A percentile compares a stretch with the other conserved stretches of the same genome.
Conservation (phyloP, 2,888 invertebrate genomes). For the Drosophila paramelanica region DNA sequence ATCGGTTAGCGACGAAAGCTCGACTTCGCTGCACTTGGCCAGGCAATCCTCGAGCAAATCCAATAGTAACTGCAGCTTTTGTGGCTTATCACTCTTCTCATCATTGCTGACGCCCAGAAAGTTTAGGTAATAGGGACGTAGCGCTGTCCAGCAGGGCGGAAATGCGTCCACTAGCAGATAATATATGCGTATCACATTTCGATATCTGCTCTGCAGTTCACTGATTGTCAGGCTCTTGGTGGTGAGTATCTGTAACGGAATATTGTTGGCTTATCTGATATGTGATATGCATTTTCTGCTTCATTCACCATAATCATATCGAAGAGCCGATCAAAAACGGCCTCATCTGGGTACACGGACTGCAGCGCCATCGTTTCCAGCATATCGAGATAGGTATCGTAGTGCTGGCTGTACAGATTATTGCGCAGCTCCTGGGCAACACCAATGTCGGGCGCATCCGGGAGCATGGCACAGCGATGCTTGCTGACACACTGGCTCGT, state of each 20-base stretch:
- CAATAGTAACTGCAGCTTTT: conserved; percentile 62
- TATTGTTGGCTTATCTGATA: too few relatives aligned
- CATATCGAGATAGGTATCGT: conserved; percentile 76
- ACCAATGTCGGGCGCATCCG: conserved; percentile 65
- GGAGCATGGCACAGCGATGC: conserved; percentile 78
- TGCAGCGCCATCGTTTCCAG: conserved; percentile 77
- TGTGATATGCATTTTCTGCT: too few relatives aligned
- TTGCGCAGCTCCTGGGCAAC: conserved; percentile 68
- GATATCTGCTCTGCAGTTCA: conserved; percentile 52
- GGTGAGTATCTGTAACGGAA: conserved; percentile 46
- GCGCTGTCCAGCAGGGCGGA: conserved; percentile 83
- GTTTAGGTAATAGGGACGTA: conserved; percentile 72
- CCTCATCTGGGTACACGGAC: conserved; percentile 82
- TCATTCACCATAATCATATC: conserved; percentile 80
- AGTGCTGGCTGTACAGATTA: conserved; percentile 73
- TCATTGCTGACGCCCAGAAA: conserved; percentile 20
- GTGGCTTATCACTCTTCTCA: conserved; percentile 27
- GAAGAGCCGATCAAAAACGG: conserved; percentile 76
- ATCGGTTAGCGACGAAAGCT: conserved; percentile 39
- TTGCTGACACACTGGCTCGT: conserved; percentile 75
- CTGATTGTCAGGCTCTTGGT: conserved; percentile 44
- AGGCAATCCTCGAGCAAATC: conserved; percentile 70
- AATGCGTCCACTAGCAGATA: conserved; percentile 78
- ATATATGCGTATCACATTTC: conserved; percentile 71
- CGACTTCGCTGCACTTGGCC: conserved; percentile 50